phyloP scores from a whole-genome alignment of 2,113 vertebrate genomes.

The Dicentrarchus labrax region DNA sequence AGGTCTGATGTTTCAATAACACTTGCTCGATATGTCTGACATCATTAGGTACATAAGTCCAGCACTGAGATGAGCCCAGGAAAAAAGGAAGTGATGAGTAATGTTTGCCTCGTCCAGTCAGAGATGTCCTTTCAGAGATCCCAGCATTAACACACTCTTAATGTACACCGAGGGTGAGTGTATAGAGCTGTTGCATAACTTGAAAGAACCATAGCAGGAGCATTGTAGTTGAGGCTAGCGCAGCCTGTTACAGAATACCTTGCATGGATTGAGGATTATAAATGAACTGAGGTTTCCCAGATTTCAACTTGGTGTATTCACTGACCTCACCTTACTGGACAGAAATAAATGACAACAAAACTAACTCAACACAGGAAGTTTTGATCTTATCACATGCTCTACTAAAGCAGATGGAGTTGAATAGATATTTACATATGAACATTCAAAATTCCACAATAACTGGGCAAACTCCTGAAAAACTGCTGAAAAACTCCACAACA shows the following conservation, averaged over 20 bases:
- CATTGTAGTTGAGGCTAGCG: not conserved
- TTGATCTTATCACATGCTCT: not conserved
- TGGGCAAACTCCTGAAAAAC: no score
- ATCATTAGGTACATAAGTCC: slow-evolving; percentile 36
- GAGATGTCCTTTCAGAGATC: slow-evolving; percentile 13
- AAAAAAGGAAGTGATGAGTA: slow-evolving; percentile 62
- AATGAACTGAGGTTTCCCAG: not conserved
- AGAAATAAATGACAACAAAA: not conserved
- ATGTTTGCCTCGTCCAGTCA: slow-evolving; percentile 33
- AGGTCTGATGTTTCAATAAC: slow-evolving; percentile 39
- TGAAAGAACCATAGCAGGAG: not conserved
- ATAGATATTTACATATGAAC: not conserved
- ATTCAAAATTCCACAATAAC: not conserved
- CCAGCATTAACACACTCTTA: slow-evolving; percentile 10
- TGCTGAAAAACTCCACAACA: not conserved
- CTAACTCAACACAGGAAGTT: not conserved
- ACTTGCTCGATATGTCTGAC: slow-evolving; percentile 57
- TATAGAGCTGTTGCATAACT: slow-evolving; percentile 36
- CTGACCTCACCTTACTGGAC: not conserved
- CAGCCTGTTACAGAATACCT: not conserved
- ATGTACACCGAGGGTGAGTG: slow-evolving; percentile 37
- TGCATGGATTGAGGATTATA: not conserved
- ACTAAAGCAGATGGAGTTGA: not conserved
- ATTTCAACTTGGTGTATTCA: not conserved
- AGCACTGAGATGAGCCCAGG: slow-evolving; percentile 7